Evolutionary conservation across 2,113 vertebrate genomes (phyloP), one percentile per base, ranked within the genome.

Genomic region (Perca fluviatilis): DNA sequence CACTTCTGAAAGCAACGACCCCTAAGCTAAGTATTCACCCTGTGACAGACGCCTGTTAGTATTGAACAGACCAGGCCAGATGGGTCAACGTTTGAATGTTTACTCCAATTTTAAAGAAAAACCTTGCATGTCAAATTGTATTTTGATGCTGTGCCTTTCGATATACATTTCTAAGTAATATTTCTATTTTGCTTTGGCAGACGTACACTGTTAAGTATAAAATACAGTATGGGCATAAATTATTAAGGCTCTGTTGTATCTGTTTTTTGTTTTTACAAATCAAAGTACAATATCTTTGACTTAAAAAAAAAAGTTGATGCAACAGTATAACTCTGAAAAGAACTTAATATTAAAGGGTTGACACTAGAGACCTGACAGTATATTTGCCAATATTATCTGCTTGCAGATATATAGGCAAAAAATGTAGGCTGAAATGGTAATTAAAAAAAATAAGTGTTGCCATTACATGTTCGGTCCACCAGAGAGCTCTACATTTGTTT

Each of bases 101-200:
- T 95, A 94, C 93, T 87, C 84, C 71, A 79, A 13, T 88, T 88
- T 88, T 80, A 79, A 80, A 70, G 50, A 77, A 56, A 76, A 47
- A 57, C 25, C 19, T 12, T 91, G 92, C 93, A 95, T 95, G 94
- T 92, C 80, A 80, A 88, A 82, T 88, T 90, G 92, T 95, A 93
- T 92, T 94, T 94, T 92, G 88, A 93, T 87, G 91, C 92, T 84
- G 94, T 95, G 94, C 94, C 94, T 95, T 95, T 93, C 89, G 79
- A 93, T 78, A 89, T 91, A 91, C 90, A 91, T 94, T 94, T 94
- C 87, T 92, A 91, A 91, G 93, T 93, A 80, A 93, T 93, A 90
- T 92, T 91, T 95, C 88, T 91, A 90, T 93, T 94, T 95, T 93
- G 89, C 90, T 94, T 91, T 84, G 86, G 89, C 80, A 85, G 86